A percentile compares a stretch with the other conserved stretches of the same genome.
Conservation (phyloP, 2,888 invertebrate species). For the Cosmopolites sordidus region DNA sequence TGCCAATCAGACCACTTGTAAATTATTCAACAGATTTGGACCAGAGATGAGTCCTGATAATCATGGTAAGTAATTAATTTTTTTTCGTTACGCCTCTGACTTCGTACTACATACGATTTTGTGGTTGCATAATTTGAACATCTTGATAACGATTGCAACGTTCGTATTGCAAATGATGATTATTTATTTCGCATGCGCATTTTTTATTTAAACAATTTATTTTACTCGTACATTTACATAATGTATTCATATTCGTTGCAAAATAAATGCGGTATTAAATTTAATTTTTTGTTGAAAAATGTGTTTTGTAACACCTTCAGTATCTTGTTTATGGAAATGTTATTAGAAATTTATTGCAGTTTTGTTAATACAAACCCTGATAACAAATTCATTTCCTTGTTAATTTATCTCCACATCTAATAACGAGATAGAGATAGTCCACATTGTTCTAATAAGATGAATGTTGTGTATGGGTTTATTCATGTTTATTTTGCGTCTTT, state of each 20-base stretch:
- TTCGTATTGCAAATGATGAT: background rate
- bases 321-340: too few species aligned
- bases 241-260: background rate
- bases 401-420: too few species aligned
- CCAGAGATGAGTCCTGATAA: background rate
- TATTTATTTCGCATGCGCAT: slow-evolving; percentile 1
- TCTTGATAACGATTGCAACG: slow-evolving; percentile 4
- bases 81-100: background rate
- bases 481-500: too few species aligned
- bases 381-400: too few species aligned
- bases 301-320: too few species aligned
- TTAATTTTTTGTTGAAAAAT: too few species aligned
- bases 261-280: too few species aligned
- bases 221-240: background rate
- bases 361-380: too few species aligned
- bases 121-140: slow-evolving; percentile 4
- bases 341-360: too few species aligned
- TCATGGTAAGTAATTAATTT: background rate
- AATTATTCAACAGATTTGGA: slow-evolving; percentile 2
- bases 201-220: slow-evolving; percentile 2
- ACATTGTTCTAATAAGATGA: too few species aligned
- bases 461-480: too few species aligned
- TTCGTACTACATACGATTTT: slow-evolving; percentile 1
- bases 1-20: background rate
- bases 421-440: too few species aligned